Evolutionary conservation across 1,140 invertebrate species (phyloP).

Genomic region (Papilio polytes): DNA sequence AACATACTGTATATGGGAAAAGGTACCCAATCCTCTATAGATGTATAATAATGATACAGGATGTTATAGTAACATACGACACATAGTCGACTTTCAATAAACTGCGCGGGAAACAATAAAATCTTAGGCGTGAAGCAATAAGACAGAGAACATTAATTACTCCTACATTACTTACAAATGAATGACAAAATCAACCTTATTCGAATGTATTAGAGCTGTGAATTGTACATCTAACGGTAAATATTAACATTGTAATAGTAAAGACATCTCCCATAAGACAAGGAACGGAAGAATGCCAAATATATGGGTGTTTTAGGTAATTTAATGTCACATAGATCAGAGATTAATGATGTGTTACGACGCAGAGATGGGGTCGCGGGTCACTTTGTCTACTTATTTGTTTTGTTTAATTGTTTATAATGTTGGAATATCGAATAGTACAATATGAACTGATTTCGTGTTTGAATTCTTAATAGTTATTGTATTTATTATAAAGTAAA

Average conservation of each 20-base stretch:
- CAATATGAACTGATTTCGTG: background rate
- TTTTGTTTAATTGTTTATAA: background rate
- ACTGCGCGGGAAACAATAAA: slow-evolving; percentile 72
- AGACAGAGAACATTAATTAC: slow-evolving; percentile 80
- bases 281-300: slow-evolving; percentile 78
- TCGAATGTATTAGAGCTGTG: slow-evolving; percentile 42
- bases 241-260: slow-evolving; percentile 44
- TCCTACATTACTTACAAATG: slow-evolving; percentile 43
- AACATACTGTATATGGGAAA: too few species aligned
- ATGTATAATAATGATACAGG: background rate
- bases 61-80: slow-evolving; percentile 11
- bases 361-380: slow-evolving; percentile 44
- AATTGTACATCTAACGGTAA: slow-evolving; percentile 27
- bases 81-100: slow-evolving; percentile 51
- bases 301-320: slow-evolving; percentile 83
- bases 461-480: too few species aligned
- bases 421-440: background rate
- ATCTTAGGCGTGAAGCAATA: slow-evolving; percentile 82
- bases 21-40: background rate
- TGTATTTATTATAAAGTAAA: too few species aligned
- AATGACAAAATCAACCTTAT: slow-evolving; percentile 44
- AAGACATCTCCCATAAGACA: slow-evolving; percentile 59
- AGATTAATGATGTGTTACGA: slow-evolving; percentile 82
- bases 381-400: slow-evolving; percentile 7
- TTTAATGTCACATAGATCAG: slow-evolving; percentile 82